Percentiles rank a stretch among this genome's conserved stretches.
phyloP scores from a whole-genome alignment of 2,888 invertebrate genomes.

The Bursaphelenchus okinawaensis region DNA sequence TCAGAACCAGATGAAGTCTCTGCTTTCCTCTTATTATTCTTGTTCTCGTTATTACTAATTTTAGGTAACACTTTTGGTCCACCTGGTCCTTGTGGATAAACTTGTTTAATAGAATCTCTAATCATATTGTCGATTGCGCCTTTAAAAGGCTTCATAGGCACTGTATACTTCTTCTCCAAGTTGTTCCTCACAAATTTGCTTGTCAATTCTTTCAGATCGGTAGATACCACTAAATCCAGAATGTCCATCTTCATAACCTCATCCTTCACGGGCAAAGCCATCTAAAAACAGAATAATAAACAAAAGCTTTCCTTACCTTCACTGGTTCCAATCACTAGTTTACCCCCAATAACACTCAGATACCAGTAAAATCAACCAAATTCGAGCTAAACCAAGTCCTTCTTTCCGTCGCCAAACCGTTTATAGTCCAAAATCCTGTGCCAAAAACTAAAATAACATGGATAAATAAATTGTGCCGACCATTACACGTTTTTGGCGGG shows the following conservation, averaged over 20 bases:
- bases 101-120: constrained; percentile 13
- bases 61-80: constrained; percentile 2
- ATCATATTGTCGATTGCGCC: constrained; percentile 7
- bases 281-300: background rate
- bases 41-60: constrained; percentile 3
- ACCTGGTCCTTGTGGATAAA: constrained; percentile 17
- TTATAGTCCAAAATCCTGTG: no score
- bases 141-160: constrained; percentile 5
- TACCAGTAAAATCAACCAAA: no score
- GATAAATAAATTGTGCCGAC: background rate
- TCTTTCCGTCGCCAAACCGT: no score
- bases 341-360: no score
- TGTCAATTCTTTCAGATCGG: constrained; percentile 17
- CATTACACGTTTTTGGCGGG: constrained; percentile 9
- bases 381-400: no score
- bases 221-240: background rate
- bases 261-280: constrained; percentile 5
- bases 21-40: background rate
- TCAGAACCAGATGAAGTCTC: background rate
- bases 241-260: background rate
- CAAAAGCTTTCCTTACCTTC: no score
- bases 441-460: background rate
- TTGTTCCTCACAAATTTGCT: constrained; percentile 30
- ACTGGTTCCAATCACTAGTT: no score
- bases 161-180: constrained; percentile 11